These are phyloP conservation scores for Eutrigla gurnardus DNA, from an alignment of 2,797 vertebrate species.

Conservation along the genomic window DNA sequence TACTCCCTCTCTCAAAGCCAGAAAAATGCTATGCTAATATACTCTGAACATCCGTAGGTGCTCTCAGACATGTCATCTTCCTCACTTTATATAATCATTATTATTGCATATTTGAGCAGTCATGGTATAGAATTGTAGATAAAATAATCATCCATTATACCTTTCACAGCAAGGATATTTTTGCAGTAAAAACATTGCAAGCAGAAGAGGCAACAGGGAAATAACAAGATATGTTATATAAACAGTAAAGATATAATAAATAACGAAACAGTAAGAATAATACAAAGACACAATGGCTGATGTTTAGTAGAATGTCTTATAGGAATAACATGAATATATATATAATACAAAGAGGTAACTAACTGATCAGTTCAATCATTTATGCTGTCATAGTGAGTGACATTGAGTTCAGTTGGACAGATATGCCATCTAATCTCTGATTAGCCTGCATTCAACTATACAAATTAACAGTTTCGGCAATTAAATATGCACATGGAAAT, in stretches of 20 bases:
- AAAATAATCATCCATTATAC: not conserved
- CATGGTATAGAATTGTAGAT: too few relatives aligned
- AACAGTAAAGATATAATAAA: not conserved
- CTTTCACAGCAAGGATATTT: not conserved
- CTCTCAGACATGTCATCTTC: not conserved
- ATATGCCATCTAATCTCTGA: not conserved
- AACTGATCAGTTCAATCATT: not conserved
- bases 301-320: not conserved
- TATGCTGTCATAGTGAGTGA: not conserved
- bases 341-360: not conserved
- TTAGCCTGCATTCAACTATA: not conserved
- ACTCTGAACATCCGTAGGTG: not conserved
- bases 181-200: not conserved
- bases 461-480: not conserved
- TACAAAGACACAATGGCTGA: not conserved
- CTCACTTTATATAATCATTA: not conserved
- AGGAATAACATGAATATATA: not conserved
- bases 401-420: not conserved
- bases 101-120: not conserved
- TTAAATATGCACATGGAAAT: not conserved
- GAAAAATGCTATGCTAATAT: too few relatives aligned
- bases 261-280: not conserved
- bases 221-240: not conserved
- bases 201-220: not conserved
- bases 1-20: too few relatives aligned